Base-by-base conservation (phyloP, 2,888 invertebrate species). In the Pharmacophagus antenor region DNA sequence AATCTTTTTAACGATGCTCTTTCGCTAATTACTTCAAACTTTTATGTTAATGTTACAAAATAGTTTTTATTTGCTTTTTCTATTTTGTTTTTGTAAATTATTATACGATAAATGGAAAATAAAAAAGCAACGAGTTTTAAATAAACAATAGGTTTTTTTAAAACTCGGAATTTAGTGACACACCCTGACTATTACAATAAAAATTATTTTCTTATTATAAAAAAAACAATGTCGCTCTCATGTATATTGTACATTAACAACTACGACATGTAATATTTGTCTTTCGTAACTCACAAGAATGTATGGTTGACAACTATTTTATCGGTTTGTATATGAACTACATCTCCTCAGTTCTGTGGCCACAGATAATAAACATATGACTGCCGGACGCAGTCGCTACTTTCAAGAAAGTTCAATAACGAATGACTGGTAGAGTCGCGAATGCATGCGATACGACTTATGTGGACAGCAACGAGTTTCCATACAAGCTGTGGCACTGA, bases 371-470 rank as follows among this genome's bases (percentile, higher is more conserved):
- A 46, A 50, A 41, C 47, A 10, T 20, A 44, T 47, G 47, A 21
- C 27, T 56, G 41, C 56, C 60, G 60, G 55, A 23, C 51, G n/a
- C 18, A 21, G 50, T 46, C 22, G 56, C 54, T 17, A 42, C 44
- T 61, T 56, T 68, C 68, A 72, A 69, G 70, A 73, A 80, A 75
- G 81, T 80, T 77, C 77, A 79, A 80, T 81, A 79, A 64, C 74
- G 72, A 62, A 60, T 58, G 73, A 55, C 44, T 41, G 22, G 27
- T 49, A 23, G 63, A 65, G 44, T 42, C 51, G 42, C 48, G 48
- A 58, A 54, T 23, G 44, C 58, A 56, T 44, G 47, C 48, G 23
- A 46, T 22, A 20, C 22, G 62, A 41, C 47, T 58, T 47, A 47
- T 42, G 51, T 51, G 59, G 53, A 55, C 58, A 41, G 37, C 18